Percentiles rank a stretch among this genome's conserved stretches.
These are phyloP conservation scores for Clivina fossor DNA, from an alignment of 2,888 invertebrate genomes.

Conservation along the genomic window DNA sequence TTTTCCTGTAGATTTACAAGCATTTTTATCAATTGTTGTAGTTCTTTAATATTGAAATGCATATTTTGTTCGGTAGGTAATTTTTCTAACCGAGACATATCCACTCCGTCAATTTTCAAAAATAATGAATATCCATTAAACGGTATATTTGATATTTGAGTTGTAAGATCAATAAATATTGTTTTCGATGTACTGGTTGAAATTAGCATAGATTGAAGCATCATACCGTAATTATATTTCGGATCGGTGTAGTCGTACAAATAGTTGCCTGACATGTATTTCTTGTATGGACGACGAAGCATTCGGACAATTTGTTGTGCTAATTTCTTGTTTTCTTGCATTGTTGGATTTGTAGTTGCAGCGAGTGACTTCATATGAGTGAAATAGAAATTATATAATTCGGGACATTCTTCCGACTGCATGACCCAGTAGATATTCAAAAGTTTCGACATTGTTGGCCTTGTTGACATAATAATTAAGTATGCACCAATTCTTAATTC, in stretches of 20 bases:
- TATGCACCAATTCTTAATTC: slow-evolving; percentile 53
- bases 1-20: slow-evolving; percentile 35
- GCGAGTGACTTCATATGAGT: slow-evolving; percentile 52
- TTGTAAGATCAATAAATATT: slow-evolving; percentile 35
- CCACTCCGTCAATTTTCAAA: slow-evolving; percentile 40
- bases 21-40: slow-evolving; percentile 29
- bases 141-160: slow-evolving; percentile 38
- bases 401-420: slow-evolving; percentile 51
- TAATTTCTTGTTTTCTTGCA: slow-evolving; percentile 45
- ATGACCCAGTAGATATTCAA: slow-evolving; percentile 53
- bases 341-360: slow-evolving; percentile 52
- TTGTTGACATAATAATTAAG: slow-evolving; percentile 50
- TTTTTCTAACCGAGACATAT: slow-evolving; percentile 35
- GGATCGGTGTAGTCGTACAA: slow-evolving; percentile 52
- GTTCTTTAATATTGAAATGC: slow-evolving; percentile 35
- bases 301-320: slow-evolving; percentile 49
- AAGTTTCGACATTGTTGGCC: slow-evolving; percentile 48
- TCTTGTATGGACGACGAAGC: slow-evolving; percentile 44
- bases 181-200: slow-evolving; percentile 36
- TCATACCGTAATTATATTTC: slow-evolving; percentile 51
- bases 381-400: slow-evolving; percentile 55
- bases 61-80: slow-evolving; percentile 33
- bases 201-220: slow-evolving; percentile 43
- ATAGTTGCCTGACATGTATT: slow-evolving; percentile 46
- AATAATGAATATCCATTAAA: slow-evolving; percentile 29